These are phyloP conservation scores for Helleia helle DNA, from an alignment of 2,888 invertebrate species.

Conservation along the genomic window DNA sequence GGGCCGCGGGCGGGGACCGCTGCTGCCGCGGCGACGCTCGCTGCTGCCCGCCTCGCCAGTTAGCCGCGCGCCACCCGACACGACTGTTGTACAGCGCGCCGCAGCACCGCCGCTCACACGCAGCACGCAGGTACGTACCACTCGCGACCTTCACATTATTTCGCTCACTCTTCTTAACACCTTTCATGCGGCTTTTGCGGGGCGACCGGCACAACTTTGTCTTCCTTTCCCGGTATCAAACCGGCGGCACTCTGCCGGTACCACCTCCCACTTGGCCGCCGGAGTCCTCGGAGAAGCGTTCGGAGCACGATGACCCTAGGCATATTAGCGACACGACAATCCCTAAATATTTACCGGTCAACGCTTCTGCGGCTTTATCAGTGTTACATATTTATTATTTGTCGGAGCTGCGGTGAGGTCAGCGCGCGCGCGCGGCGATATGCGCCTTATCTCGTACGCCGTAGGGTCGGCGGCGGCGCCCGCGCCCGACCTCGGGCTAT, in stretches of 20 bases:
- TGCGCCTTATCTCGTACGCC: conserved; percentile 60
- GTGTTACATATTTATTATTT: conserved; percentile 73
- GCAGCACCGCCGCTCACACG: conserved; percentile 38
- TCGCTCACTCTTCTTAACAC: conserved; percentile 14
- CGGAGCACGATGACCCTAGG: too few species aligned
- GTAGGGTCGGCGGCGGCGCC: conserved; percentile 47
- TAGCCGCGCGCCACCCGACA: conserved; percentile 67
- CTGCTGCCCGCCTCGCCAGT: conserved; percentile 54
- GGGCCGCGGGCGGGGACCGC: conserved; percentile 48
- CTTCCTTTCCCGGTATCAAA: conserved; percentile 32
- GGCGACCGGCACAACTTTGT: conserved; percentile 19
- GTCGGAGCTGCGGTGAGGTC: conserved; percentile 64
- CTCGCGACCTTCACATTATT: conserved; percentile 37
- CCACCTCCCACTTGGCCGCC: too few species aligned
- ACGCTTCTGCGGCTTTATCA: conserved; percentile 68
- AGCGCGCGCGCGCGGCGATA: conserved; percentile 53
- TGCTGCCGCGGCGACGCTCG: conserved; percentile 52
- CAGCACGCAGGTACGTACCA: conserved; percentile 61
- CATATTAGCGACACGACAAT: conserved; percentile 55
- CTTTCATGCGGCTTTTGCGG: conserved; percentile 11
- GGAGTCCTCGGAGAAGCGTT: too few species aligned
- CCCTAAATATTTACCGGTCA: conserved; percentile 65
- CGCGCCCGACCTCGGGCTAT: conserved; percentile 49
- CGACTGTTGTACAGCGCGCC: conserved; percentile 53
- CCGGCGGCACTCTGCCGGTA: conserved; percentile 35